Percentiles rank a stretch among this genome's conserved stretches.
Conservation (phyloP, 2,888 invertebrate genomes). For the Polyommatus icarus region DNA sequence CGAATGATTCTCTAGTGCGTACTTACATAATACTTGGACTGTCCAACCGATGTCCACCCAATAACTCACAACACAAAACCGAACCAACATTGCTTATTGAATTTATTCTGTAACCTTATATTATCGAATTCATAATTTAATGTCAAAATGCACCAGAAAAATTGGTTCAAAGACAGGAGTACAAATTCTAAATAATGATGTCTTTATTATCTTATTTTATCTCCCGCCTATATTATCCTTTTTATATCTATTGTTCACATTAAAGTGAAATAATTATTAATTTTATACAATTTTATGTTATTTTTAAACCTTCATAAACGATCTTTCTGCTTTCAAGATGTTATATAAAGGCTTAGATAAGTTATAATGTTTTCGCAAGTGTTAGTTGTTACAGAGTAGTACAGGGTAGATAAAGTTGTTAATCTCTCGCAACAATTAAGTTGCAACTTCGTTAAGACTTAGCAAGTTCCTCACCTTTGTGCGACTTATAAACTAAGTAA, state of each 20-base stretch:
- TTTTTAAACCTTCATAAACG: no score
- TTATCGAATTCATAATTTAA: no score
- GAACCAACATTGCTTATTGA: not conserved
- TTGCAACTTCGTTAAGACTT: not conserved
- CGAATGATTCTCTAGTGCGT: not conserved
- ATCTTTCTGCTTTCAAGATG: not conserved
- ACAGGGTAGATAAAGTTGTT: not conserved
- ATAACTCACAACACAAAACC: not conserved
- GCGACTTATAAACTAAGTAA: not conserved
- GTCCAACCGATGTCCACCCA: slow-evolving; percentile 7
- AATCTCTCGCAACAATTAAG: not conserved
- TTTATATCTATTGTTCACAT: no score
- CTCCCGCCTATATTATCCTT: no score
- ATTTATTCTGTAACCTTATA: no score
- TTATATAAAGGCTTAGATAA: not conserved
- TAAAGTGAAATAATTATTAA: no score
- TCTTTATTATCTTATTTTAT: no score
- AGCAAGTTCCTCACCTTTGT: not conserved
- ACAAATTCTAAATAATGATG: no score
- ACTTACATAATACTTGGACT: not conserved
- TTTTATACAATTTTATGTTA: no score
- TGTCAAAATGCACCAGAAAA: no score
- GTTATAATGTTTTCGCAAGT: not conserved
- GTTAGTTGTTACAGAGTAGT: not conserved
- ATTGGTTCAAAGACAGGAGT: no score